Base-by-base conservation (phyloP, 2,113 vertebrate species). In the Eleginops maclovinus region DNA sequence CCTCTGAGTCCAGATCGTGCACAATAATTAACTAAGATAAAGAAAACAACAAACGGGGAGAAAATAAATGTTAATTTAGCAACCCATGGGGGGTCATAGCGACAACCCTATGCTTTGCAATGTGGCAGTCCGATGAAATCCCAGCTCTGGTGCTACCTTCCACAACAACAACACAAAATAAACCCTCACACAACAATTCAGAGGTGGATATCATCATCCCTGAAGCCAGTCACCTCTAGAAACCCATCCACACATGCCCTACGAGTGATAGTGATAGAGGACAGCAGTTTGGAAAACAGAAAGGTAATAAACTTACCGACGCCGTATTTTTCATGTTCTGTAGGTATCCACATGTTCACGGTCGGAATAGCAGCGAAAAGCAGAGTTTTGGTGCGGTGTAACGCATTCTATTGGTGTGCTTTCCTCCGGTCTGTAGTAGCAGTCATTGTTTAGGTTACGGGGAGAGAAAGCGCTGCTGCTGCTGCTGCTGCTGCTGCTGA, bases 301-400 rank as follows among this genome's bases (percentile, higher is more conserved):
- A 84, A 81, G 68, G 65, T 0, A 79, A 82, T 77, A 74, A 94
- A 97, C 97, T 98, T 94, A 99, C 97, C 97, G 91, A 98, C 97
- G 90, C 98, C 98, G 96, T 98, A 99, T 95, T 99, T 99, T 87
- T 98, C 98, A 86, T 97, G 95, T 71, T 99, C 98, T 54, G 98
- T 97, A 60, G 98, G 98, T 92, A 97, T 96, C 98, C 98, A 98
- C 98, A 99, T 99, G 91, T 91, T 92, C 87, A 90, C 73, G 72
- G 70, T 85, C 44, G 79, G 68, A 85, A 70, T 59, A 81, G 88
- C 84, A 78, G 88, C 79, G 79, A 83, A 70, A 84, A 10, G 77
- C 79, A 77, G 78, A 79, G 36, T 72, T 64, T 64, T 0, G 49
- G 71, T 63, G 79, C 77, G 53, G 82, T 64, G 79, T 77, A 83